These are phyloP conservation scores for Leptarthrus brevirostris DNA, from an alignment of 2,888 invertebrate genomes.

Conservation along the genomic window DNA sequence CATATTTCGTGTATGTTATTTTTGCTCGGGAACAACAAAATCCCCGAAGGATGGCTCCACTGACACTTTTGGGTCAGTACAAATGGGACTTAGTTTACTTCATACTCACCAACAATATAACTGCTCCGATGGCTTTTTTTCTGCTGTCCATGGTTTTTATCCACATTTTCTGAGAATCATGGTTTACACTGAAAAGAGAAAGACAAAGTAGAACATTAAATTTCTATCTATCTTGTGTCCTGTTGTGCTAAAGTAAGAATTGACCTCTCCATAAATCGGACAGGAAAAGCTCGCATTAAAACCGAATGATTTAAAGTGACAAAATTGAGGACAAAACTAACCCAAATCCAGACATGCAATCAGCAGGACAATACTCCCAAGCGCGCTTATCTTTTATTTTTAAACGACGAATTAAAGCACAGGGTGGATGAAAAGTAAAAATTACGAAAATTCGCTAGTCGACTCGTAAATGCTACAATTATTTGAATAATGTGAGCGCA, in stretches of 20 bases:
- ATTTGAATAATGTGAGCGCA: neutral
- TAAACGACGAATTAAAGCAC: too few relatives aligned
- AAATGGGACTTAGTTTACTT: constrained; percentile 32
- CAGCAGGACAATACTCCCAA: neutral
- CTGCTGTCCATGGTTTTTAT: constrained; percentile 61
- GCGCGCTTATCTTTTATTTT: neutral
- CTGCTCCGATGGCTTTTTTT: constrained; percentile 59
- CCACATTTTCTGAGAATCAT: constrained; percentile 65
- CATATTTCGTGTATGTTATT: constrained; percentile 41
- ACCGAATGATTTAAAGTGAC: too few relatives aligned
- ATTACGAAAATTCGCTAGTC: neutral
- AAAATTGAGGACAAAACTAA: neutral
- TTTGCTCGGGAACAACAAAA: neutral
- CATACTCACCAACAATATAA: constrained; percentile 62
- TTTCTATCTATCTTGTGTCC: too few relatives aligned
- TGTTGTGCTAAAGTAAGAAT: neutral
- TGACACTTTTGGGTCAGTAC: constrained; percentile 48
- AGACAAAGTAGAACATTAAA: constrained; percentile 48
- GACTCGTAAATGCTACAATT: neutral
- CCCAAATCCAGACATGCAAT: neutral
- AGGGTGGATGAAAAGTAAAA: too few relatives aligned
- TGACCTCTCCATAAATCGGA: too few relatives aligned
- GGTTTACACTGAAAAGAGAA: constrained; percentile 59
- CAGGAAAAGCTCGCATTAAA: too few relatives aligned
- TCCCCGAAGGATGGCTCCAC: neutral